Percentiles rank a stretch among this genome's conserved stretches.
Evolutionary conservation across 1,140 invertebrate genomes (phyloP).

Genomic region (Orius insidiosus): DNA sequence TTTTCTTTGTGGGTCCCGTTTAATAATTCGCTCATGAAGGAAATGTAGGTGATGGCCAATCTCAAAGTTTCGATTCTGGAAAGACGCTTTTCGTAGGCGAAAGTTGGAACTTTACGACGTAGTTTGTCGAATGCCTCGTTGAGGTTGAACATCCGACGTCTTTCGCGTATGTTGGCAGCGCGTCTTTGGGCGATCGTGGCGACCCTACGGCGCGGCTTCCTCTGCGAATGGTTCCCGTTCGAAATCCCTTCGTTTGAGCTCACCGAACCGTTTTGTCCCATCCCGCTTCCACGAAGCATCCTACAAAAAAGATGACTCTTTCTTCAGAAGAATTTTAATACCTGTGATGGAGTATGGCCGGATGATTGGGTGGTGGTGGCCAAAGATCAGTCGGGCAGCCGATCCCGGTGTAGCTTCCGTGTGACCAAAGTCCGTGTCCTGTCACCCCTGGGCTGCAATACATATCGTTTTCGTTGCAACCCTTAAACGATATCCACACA

Average conservation of each 20-base stretch:
- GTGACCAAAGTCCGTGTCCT: conserved; percentile 4
- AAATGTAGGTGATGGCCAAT: conserved; percentile 95
- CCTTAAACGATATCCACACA: conserved; percentile 3
- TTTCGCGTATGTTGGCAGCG: conserved; percentile 84
- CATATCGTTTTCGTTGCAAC: conserved; percentile 8
- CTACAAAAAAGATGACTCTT: conserved; percentile 1
- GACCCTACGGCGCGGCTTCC: conserved; percentile 70
- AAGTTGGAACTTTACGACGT: conserved; percentile 87
- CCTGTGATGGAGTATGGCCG: conserved; percentile 11
- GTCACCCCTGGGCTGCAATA: conserved; percentile 8
- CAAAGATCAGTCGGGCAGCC: conserved; percentile 11
- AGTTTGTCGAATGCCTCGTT: conserved; percentile 95
- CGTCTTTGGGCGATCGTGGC: conserved; percentile 76
- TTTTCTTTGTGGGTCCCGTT: conserved; percentile 25
- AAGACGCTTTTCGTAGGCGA: conserved; percentile 94
- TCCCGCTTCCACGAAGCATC: conserved; percentile 11
- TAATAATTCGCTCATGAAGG: conserved; percentile 85
- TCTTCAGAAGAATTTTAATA: neutral
- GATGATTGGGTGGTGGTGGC: conserved; percentile 4
- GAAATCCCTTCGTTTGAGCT: conserved; percentile 1
- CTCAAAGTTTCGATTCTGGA: conserved; percentile 95
- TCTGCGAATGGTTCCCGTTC: conserved; percentile 23
- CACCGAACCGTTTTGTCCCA: conserved; percentile 1
- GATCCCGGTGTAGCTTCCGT: conserved; percentile 7
- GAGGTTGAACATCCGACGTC: conserved; percentile 90